These are phyloP conservation scores for Holacanthus passer DNA, from an alignment of 2,113 vertebrate species.

Conservation along the genomic window DNA sequence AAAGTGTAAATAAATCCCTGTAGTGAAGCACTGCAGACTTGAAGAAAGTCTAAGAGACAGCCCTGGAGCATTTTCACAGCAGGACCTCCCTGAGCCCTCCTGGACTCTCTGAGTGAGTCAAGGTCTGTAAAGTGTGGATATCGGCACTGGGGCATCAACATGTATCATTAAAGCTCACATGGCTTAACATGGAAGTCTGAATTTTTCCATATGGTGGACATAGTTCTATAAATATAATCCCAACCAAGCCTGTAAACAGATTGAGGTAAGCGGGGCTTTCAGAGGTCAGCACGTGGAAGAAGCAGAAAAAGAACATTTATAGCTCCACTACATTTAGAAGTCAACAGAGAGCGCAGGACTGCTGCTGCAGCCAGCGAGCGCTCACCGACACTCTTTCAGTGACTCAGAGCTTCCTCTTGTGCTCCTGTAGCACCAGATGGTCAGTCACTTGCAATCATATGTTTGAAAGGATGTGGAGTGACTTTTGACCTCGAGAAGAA, in stretches of 20 bases:
- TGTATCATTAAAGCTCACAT: constrained; percentile 6
- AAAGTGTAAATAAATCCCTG: background rate
- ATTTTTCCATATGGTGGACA: background rate
- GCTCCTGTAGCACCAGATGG: constrained; percentile 28
- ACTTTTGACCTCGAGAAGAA: constrained; percentile 19
- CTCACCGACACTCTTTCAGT: background rate
- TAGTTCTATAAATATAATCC: background rate
- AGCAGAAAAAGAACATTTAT: constrained; percentile 8
- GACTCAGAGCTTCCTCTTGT: constrained; percentile 17
- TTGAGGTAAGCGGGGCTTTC: background rate
- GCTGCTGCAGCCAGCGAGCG: background rate
- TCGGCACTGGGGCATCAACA: background rate
- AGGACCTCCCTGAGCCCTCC: background rate
- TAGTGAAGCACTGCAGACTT: constrained; percentile 17
- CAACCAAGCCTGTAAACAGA: background rate
- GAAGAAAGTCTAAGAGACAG: constrained; percentile 12
- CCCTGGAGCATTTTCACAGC: constrained; percentile 25
- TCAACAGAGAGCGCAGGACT: background rate
- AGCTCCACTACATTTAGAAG: constrained; percentile 14
- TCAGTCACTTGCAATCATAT: constrained; percentile 29
- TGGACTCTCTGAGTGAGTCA: background rate
- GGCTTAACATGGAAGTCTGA: background rate
- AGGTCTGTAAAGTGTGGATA: background rate
- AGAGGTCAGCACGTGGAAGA: constrained; percentile 3
- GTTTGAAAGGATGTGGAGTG: constrained; percentile 27